Evolutionary conservation across 2,888 invertebrate species (phyloP).

Genomic region (Epirrhoe tristata): DNA sequence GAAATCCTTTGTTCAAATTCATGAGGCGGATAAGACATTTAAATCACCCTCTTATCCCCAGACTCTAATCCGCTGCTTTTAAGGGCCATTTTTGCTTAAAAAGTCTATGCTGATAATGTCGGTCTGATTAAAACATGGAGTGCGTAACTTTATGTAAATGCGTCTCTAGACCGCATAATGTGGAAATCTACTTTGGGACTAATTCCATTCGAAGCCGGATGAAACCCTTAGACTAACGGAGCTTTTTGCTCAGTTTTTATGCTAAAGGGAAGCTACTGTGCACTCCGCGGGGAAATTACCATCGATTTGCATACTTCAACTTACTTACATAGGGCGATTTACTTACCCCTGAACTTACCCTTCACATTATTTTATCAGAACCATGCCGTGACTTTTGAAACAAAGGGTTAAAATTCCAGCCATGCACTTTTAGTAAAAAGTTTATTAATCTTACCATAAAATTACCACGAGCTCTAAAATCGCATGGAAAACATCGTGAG

Average conservation of each 20-base stretch:
- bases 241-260: conserved; percentile 11
- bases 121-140: conserved; percentile 50
- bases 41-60: conserved; percentile 25
- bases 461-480: too few species aligned
- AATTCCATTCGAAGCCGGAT: conserved; percentile 19
- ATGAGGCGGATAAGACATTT: conserved; percentile 29
- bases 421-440: too few species aligned
- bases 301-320: neutral
- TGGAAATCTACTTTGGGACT: conserved; percentile 26
- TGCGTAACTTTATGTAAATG: conserved; percentile 51
- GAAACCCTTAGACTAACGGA: conserved; percentile 6
- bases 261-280: neutral
- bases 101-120: conserved; percentile 1
- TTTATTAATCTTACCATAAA: too few species aligned
- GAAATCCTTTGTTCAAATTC: conserved; percentile 32
- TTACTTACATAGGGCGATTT: neutral
- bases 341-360: too few species aligned
- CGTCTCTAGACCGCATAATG: conserved; percentile 19
- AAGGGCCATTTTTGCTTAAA: conserved; percentile 21
- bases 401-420: too few species aligned
- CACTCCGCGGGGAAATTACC: neutral
- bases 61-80: conserved; percentile 17
- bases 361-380: too few species aligned
- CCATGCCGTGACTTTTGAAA: too few species aligned
- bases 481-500: too few species aligned